Conservation (phyloP, 2,113 vertebrate genomes). For the Phrynosoma blainvillii region DNA sequence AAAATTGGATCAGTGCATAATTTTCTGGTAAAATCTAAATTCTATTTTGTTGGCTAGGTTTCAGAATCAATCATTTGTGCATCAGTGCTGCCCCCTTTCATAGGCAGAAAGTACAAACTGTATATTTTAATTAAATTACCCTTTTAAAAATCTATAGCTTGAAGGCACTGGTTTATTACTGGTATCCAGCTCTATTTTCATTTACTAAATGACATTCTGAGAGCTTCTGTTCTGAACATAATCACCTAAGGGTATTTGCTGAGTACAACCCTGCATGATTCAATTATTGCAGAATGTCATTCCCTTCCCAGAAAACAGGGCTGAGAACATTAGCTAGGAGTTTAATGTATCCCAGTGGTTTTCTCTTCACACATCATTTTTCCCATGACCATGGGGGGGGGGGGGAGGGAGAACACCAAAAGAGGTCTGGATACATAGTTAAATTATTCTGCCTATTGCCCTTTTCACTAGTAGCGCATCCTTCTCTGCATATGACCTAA, state of each 20-base stretch:
- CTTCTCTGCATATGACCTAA: not conserved
- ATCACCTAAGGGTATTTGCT: slow-evolving; percentile 72
- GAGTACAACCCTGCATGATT: slow-evolving; percentile 68
- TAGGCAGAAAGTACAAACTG: slow-evolving; percentile 52
- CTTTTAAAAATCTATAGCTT: slow-evolving; percentile 71
- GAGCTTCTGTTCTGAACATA: slow-evolving; percentile 73
- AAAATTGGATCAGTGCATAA: slow-evolving; percentile 55
- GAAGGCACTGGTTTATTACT: slow-evolving; percentile 75
- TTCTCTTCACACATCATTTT: slow-evolving; percentile 54
- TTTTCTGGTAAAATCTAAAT: slow-evolving; percentile 65
- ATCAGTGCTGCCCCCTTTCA: slow-evolving; percentile 59
- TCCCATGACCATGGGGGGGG: slow-evolving; percentile 29
- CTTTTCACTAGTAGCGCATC: slow-evolving; percentile 19
- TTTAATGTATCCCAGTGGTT: slow-evolving; percentile 54
- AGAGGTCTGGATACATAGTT: slow-evolving; percentile 1
- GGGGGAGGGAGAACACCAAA: slow-evolving; percentile 8
- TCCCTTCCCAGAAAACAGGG: slow-evolving; percentile 55
- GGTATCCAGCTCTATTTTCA: slow-evolving; percentile 75
- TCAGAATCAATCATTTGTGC: slow-evolving; percentile 44
- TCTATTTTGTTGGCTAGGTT: slow-evolving; percentile 34
- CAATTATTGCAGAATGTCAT: slow-evolving; percentile 69
- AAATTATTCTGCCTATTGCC: slow-evolving; percentile 5
- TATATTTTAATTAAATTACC: slow-evolving; percentile 74
- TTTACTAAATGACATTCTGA: slow-evolving; percentile 77
- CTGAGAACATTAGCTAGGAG: slow-evolving; percentile 52